Evolutionary conservation across 2,113 vertebrate genomes (phyloP).

Genomic region (Benitochromis conjunctus): DNA sequence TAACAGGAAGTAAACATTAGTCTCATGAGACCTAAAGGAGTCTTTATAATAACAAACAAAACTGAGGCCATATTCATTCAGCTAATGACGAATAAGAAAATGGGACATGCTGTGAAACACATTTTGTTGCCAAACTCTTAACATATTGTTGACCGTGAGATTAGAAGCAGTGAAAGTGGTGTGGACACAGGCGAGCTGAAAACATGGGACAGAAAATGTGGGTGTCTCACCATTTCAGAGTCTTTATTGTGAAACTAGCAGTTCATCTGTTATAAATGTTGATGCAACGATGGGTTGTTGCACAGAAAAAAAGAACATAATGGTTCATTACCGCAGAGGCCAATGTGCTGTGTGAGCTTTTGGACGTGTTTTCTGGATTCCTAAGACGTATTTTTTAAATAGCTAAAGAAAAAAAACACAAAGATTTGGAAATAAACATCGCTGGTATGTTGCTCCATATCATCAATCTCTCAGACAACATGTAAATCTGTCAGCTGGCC

Average conservation of each 20-base stretch:
- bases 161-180: background rate
- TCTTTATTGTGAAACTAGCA: background rate
- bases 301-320: background rate
- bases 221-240: fast-evolving
- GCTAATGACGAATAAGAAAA: background rate
- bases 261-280: background rate
- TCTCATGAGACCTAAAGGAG: background rate
- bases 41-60: background rate
- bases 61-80: background rate
- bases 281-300: background rate
- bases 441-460: background rate
- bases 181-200: background rate
- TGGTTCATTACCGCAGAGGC: background rate
- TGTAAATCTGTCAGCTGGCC: background rate
- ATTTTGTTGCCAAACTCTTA: background rate
- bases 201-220: background rate
- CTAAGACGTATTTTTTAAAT: background rate
- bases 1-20: background rate
- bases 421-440: background rate
- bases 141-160: background rate
- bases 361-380: background rate
- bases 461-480: background rate
- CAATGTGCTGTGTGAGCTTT: background rate
- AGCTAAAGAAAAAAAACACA: background rate
- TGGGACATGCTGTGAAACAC: background rate